phyloP scores from a whole-genome alignment of 2,888 invertebrate species.

The Ormyrus labotus region DNA sequence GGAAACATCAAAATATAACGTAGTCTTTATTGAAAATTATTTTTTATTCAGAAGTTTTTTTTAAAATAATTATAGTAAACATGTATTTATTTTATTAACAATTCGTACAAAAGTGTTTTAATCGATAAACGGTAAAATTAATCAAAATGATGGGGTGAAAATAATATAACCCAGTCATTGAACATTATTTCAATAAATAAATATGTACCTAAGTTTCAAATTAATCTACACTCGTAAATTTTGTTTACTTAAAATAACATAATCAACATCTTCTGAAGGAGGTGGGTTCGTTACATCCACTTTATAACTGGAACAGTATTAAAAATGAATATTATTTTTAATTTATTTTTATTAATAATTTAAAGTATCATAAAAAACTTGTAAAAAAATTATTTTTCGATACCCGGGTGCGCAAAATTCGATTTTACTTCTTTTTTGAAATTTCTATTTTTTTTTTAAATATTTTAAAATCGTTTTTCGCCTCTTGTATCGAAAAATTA shows the following conservation, averaged over 20 bases:
- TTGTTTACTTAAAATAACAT: slow-evolving; percentile 71
- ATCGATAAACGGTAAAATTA: neutral
- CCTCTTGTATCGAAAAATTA: too few relatives aligned
- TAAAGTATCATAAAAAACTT: too few relatives aligned
- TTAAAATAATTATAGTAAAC: too few relatives aligned
- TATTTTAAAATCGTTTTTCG: too few relatives aligned
- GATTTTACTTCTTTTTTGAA: too few relatives aligned
- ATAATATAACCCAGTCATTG: slow-evolving; percentile 5
- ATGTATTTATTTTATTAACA: too few relatives aligned
- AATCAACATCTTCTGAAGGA: slow-evolving; percentile 67
- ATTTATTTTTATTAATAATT: neutral
- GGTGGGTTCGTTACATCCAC: slow-evolving; percentile 83
- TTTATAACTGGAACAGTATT: slow-evolving; percentile 77
- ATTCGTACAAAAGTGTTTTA: too few relatives aligned
- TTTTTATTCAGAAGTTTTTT: too few relatives aligned
- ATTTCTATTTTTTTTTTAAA: too few relatives aligned
- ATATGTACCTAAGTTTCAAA: neutral
- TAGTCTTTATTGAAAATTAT: too few relatives aligned
- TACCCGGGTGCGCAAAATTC: too few relatives aligned
- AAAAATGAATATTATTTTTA: slow-evolving; percentile 14
- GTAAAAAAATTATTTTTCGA: neutral
- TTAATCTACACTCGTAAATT: slow-evolving; percentile 43
- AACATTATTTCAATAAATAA: slow-evolving; percentile 11
- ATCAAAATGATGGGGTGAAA: neutral
- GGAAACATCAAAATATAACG: too few relatives aligned